Evolutionary conservation across 2,888 invertebrate genomes (phyloP).

Genomic region (Amiota minor): DNA sequence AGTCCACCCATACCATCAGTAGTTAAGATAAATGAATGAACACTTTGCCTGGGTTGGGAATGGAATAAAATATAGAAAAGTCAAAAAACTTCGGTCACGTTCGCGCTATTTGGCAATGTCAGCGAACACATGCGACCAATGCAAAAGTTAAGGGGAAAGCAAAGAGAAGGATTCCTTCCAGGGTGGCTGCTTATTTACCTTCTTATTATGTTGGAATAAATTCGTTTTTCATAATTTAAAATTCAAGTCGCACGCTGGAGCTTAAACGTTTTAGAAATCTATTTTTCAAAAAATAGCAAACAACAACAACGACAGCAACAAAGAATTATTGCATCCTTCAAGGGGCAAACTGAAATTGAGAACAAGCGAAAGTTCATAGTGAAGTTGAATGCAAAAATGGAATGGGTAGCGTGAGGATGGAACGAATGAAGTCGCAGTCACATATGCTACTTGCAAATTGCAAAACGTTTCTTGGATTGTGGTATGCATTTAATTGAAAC

Average conservation of each 20-base stretch:
- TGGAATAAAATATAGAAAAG: conserved; percentile 55
- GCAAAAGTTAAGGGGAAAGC: not conserved
- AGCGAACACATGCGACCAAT: conserved; percentile 58
- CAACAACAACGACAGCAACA: not conserved
- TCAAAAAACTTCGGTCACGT: conserved; percentile 71
- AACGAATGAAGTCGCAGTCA: conserved; percentile 37
- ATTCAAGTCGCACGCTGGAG: conserved; percentile 67
- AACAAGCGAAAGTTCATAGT: conserved; percentile 11
- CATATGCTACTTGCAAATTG: conserved; percentile 61
- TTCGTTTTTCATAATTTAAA: conserved; percentile 53
- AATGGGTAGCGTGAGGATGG: not conserved
- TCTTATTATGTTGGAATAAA: conserved; percentile 25
- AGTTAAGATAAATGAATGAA: conserved; percentile 70
- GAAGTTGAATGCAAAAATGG: no score
- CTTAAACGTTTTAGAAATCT: conserved; percentile 73
- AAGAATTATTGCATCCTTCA: conserved; percentile 12
- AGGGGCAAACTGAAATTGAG: conserved; percentile 25
- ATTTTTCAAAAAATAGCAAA: conserved; percentile 64
- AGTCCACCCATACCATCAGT: conserved; percentile 38
- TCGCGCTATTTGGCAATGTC: conserved; percentile 66
- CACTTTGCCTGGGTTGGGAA: conserved; percentile 52
- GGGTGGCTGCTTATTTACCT: conserved; percentile 23
- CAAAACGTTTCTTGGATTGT: conserved; percentile 39
- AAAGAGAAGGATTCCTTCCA: not conserved
- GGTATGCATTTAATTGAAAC: conserved; percentile 62